Evolutionary conservation across 2,888 invertebrate genomes (phyloP), one percentile per base, ranked within the genome.

Genomic region (Tetheella fluctuosa): DNA sequence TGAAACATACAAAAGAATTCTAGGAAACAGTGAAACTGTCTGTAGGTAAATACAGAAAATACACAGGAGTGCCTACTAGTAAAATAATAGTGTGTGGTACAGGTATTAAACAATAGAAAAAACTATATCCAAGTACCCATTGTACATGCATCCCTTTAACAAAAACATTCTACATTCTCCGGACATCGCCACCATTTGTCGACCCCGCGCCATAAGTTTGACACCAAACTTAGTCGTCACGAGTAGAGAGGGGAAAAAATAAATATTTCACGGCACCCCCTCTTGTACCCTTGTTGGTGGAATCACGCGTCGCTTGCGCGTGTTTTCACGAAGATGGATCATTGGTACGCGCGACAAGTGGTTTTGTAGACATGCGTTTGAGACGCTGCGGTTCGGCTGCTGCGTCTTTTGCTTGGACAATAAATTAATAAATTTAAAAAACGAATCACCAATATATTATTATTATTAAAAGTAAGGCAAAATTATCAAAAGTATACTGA

Each of bases 271-370:
- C 85, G 63, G 67, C 76, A 74, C 83, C 83, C 85, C 80, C 76
- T 63, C 69, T 67, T 80, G 81, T 88, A 83, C 91, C 92, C 92
- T 88, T 87, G 90, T 86, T 86, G 90, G 85, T 86, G 84, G 92
- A 91, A 91, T 90, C 91, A 91, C 90, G 90, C 90, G 90, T 90
- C 86, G 86, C 87, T 84, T 80, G 90, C 87, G 87, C 88, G 88
- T 84, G 86, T 88, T 88, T 88, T 82, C 88, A 89, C 88, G 85
- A 89, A 91, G 90, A 90, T 89, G 89, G 90, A 90, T 90, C 88
- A 88, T 88, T 77, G 81, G 81, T 76, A 80, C 81, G 79, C 76
- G 85, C 84, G 81, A 81, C 81, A 76, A 67, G 65, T 65, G 39
- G 8, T 28, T 2, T 0, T 28, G 59, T 59, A 82, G 66, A 84